Base-by-base conservation (phyloP, 2,888 invertebrate genomes). In the Lamproptera curius region DNA sequence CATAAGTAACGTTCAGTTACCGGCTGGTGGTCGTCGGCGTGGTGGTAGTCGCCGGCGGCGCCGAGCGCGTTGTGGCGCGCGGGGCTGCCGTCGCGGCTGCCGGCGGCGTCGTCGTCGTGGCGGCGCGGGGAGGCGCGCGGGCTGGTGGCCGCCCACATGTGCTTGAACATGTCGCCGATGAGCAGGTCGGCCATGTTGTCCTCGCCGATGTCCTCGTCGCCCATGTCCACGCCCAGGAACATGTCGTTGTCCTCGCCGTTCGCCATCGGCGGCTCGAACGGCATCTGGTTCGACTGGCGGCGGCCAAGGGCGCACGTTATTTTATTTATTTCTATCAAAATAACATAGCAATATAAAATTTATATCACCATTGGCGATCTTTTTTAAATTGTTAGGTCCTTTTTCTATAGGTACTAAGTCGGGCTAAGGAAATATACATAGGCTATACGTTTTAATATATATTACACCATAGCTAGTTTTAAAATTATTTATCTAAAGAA, bases 81-180 rank as follows among this genome's bases (percentile, higher is more conserved):
- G 43, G 73, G 72, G 43, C 65, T 66, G 57, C 67, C 68, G 62
- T 62, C 65, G 42, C 61, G 58, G 65, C 65, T 53, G 58, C 66
- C 58, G 61, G 31, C 13, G 13, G 66, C 56, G 58, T 71, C 67
- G 48, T 62, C 67, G 52, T 68, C 69, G 54, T 54, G 55, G 39
- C 70, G 60, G 16, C 73, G 64, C 51, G 70, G 68, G n/a, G 65
- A 63, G 46, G 60, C 62, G 43, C 70, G 62, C 57, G 73, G 69
- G 39, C 58, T 56, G 58, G 61, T 62, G 51, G 70, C 73, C 53
- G 74, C 69, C 78, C 79, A 83, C 77, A 82, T 80, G 61, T 67
- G 66, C 63, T 90, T 91, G 80, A 96, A 94, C 72, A 96, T 92
- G 74, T 95, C 96, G 53, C 53, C 55, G 62, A 76, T 75, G 44